Evolutionary conservation across 2,888 invertebrate genomes (phyloP), one percentile per base, ranked within the genome.

Genomic region (Mylabris sibirica): DNA sequence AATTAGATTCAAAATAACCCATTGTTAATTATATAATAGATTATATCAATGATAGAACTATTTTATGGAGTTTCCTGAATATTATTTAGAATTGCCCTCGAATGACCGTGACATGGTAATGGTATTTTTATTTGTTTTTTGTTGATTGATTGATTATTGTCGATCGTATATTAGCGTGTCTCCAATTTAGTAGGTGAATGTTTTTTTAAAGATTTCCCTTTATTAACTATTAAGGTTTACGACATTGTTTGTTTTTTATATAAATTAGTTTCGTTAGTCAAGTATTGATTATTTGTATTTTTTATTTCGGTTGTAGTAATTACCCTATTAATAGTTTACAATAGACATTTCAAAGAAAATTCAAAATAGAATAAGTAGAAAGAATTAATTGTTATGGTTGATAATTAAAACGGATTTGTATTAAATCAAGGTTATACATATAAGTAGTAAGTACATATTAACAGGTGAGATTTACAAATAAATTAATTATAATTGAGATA

Each of bases 211-310:
- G 44, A 70, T 65, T 62, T 65, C 57, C 49, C 11, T 65, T 67
- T 65, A 64, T 67, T 65, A 62, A 70, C 65, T 65, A 64, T 44
- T 64, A 64, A 49, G 57, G 67, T 70, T 65, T 67, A 65, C 67
- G 70, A 63, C 67, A 67, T 70, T 70, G 65, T 70, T 70, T 70
- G 65, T 67, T 70, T 67, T 67, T 67, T 63, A 63, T 61, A 67
- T 70, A 67, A 70, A 67, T 70, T 70, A 70, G 62, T 70, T 64
- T 65, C n/a, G 57, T 69, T 70, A 59, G 60, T 65, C 64, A 64
- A 60, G 49, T 70, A 70, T 70, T 59, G 69, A 70, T 70, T 66
- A 59, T 41, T 64, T 38, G 22, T 66, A 35, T 62, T 22, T 64
- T n/a, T 24, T 57, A 62, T 26, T 57, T 41, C 24, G 53, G 34